These are phyloP conservation scores for Eriosoma lanigerum DNA, from an alignment of 1,140 invertebrate genomes.

Conservation along the genomic window DNA sequence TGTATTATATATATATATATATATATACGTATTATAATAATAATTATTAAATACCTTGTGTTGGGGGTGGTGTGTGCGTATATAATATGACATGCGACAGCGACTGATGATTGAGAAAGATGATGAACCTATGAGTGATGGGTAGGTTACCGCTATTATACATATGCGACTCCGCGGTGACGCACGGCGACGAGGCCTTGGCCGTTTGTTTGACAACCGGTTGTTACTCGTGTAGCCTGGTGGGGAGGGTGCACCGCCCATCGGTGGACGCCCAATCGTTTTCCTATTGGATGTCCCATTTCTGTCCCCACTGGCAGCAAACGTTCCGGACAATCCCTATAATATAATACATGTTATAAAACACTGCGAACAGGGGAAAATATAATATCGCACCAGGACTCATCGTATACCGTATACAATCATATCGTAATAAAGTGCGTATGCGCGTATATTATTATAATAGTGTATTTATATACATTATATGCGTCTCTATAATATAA, in stretches of 20 bases:
- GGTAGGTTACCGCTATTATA: background rate
- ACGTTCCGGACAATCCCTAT: too few species aligned
- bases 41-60: background rate
- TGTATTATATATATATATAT: background rate
- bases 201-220: constrained; percentile 12
- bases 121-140: background rate
- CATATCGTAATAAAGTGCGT: too few species aligned
- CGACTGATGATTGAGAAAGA: background rate
- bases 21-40: background rate
- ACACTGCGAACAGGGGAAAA: background rate
- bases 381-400: background rate
- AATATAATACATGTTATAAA: too few species aligned
- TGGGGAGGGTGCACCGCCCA: background rate
- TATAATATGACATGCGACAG: background rate
- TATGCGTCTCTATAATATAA: background rate
- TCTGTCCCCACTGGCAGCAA: background rate
- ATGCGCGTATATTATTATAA: background rate
- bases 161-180: background rate
- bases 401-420: too few species aligned
- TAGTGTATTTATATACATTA: background rate
- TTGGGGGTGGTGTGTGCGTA: background rate
- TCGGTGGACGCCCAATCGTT: constrained; percentile 17
- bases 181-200: background rate
- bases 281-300: background rate
- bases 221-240: background rate